Evolutionary conservation across 2,113 vertebrate genomes (phyloP).

Genomic region (Silurus meridionalis): DNA sequence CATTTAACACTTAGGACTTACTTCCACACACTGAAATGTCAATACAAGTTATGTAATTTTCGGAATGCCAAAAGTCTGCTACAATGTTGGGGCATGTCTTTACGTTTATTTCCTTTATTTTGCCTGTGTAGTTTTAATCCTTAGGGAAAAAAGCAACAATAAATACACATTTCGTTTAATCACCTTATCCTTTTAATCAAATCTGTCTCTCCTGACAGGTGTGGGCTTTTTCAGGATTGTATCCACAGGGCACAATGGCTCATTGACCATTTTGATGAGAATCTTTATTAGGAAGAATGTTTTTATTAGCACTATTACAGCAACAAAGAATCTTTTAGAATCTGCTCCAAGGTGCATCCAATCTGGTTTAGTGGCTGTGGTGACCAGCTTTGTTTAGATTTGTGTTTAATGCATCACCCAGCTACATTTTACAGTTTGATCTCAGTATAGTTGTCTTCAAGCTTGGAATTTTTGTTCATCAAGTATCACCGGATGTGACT

Average conservation of each 20-base stretch:
- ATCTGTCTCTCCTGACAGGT: neutral
- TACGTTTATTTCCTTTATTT: neutral
- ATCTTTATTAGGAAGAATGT: neutral
- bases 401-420: neutral
- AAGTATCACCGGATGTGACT: neutral
- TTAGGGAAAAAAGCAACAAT: too few relatives aligned
- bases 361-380: neutral
- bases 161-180: too few relatives aligned
- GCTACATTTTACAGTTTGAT: neutral
- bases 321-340: neutral
- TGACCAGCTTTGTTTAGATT: neutral
- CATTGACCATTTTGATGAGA: neutral
- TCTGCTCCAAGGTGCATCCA: neutral
- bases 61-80: neutral
- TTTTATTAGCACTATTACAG: neutral
- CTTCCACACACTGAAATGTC: neutral
- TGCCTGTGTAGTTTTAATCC: neutral
- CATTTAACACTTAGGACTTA: neutral
- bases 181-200: too few relatives aligned
- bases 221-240: neutral
- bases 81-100: neutral
- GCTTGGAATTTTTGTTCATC: slow-evolving; percentile 7
- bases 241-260: neutral
- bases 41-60: neutral
- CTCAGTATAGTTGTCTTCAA: neutral